A percentile compares a stretch with the other conserved stretches of the same genome.
These are phyloP conservation scores for Atractosteus spatula DNA, from an alignment of 2,113 vertebrate genomes.

Conservation along the genomic window DNA sequence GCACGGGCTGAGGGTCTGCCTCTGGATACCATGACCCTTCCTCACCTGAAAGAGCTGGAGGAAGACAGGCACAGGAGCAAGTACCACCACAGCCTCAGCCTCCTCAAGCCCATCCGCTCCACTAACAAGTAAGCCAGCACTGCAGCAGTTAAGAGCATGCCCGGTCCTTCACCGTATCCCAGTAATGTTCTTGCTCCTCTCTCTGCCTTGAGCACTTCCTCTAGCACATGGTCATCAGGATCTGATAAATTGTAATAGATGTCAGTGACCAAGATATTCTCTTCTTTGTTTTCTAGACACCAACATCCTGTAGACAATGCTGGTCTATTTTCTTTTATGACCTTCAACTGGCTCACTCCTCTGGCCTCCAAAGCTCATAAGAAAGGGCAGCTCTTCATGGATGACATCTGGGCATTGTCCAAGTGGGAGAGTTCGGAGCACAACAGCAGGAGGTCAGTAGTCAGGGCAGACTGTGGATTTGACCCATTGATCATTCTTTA, in stretches of 20 bases:
- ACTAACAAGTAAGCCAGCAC: slow-evolving; percentile 76
- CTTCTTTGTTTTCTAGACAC: slow-evolving; percentile 56
- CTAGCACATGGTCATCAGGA: background rate
- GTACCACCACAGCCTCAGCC: slow-evolving; percentile 73
- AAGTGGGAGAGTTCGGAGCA: slow-evolving; percentile 77
- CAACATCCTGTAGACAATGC: slow-evolving; percentile 86
- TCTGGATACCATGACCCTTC: slow-evolving; percentile 66
- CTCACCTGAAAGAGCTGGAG: slow-evolving; percentile 70
- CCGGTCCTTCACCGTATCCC: too few relatives aligned
- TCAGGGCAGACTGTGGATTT: background rate
- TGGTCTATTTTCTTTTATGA: slow-evolving; percentile 90
- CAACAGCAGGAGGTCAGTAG: slow-evolving; percentile 80
- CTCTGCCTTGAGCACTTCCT: background rate
- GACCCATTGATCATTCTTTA: background rate
- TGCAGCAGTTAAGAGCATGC: too few relatives aligned
- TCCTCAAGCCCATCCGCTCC: slow-evolving; percentile 76
- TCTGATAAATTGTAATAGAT: too few relatives aligned
- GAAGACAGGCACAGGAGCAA: slow-evolving; percentile 74
- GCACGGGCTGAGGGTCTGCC: slow-evolving; percentile 79
- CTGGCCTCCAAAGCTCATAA: slow-evolving; percentile 72
- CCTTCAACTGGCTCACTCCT: slow-evolving; percentile 87
- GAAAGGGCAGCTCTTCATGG: slow-evolving; percentile 80
- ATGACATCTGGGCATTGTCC: slow-evolving; percentile 84
- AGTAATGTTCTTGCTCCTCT: too few relatives aligned
- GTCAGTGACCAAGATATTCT: background rate